A percentile compares a stretch with the other conserved stretches of the same genome.
phyloP scores from a whole-genome alignment of 1,140 invertebrate species.

The Tetragonula clypearis region DNA sequence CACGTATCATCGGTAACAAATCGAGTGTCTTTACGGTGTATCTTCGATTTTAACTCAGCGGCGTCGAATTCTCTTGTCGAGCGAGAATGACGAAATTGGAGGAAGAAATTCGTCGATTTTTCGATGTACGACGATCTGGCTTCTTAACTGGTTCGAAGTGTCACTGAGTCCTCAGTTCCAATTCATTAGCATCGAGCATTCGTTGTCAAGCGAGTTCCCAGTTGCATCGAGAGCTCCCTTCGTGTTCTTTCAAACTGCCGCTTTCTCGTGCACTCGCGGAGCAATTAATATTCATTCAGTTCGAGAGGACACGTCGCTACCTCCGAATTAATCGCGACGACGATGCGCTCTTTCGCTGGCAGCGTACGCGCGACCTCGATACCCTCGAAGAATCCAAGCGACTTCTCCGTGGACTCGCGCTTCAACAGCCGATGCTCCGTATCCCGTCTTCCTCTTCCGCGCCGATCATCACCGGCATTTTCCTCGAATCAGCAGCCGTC shows the following conservation, averaged over 20 bases:
- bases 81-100: no score
- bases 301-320: not conserved
- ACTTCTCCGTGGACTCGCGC: not conserved
- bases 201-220: not conserved
- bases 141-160: not conserved
- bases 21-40: not conserved
- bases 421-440: not conserved
- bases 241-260: not conserved
- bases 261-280: not conserved
- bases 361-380: not conserved
- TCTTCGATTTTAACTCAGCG: not conserved
- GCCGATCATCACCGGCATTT: conserved; percentile 8
- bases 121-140: not conserved
- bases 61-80: no score
- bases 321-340: not conserved
- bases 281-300: not conserved
- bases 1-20: not conserved
- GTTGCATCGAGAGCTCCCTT: not conserved
- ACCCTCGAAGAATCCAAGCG: not conserved
- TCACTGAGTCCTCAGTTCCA: not conserved
- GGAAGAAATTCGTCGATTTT: no score
- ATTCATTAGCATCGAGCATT: not conserved
- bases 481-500: not conserved
- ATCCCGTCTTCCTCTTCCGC: conserved; percentile 16
- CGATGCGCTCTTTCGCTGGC: not conserved